phyloP scores from a whole-genome alignment of 1,140 invertebrate species.

The Polypedilum vanderplanki region DNA sequence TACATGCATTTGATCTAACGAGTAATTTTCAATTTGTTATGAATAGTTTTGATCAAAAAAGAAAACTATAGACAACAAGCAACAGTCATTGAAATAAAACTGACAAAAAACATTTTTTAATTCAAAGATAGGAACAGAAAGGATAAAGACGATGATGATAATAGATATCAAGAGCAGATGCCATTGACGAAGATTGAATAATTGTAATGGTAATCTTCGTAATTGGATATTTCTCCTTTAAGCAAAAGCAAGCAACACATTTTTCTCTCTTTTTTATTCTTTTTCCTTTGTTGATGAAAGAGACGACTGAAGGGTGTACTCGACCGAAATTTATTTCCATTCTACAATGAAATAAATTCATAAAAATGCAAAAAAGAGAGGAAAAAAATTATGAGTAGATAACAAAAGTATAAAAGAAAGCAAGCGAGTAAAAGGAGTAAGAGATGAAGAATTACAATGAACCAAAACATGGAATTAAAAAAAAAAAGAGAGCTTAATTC shows the following conservation, averaged over 20 bases:
- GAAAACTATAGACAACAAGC: not conserved
- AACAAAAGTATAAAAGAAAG: not conserved
- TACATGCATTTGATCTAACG: not conserved
- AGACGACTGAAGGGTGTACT: not conserved
- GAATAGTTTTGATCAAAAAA: not conserved
- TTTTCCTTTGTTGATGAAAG: too few relatives aligned
- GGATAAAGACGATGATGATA: conserved; percentile 15
- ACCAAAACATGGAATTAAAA: not conserved
- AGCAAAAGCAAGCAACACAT: not conserved
- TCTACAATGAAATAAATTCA: not conserved
- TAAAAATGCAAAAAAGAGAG: conserved; percentile 3
- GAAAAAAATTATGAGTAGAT: not conserved
- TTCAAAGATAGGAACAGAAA: not conserved
- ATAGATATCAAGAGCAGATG: conserved; percentile 17
- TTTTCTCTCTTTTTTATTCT: not conserved
- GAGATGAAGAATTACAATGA: conserved; percentile 13
- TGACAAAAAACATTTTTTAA: not conserved
- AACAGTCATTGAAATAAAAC: not conserved
- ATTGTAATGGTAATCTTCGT: conserved; percentile 10
- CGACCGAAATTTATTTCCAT: conserved; percentile 1
- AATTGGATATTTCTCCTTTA: not conserved
- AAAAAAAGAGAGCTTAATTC: conserved; percentile 11
- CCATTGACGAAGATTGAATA: conserved; percentile 13
- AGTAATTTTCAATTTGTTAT: not conserved
- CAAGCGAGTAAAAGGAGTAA: not conserved